Base-by-base conservation (phyloP, 2,113 vertebrate species). In the Capra hircus region DNA sequence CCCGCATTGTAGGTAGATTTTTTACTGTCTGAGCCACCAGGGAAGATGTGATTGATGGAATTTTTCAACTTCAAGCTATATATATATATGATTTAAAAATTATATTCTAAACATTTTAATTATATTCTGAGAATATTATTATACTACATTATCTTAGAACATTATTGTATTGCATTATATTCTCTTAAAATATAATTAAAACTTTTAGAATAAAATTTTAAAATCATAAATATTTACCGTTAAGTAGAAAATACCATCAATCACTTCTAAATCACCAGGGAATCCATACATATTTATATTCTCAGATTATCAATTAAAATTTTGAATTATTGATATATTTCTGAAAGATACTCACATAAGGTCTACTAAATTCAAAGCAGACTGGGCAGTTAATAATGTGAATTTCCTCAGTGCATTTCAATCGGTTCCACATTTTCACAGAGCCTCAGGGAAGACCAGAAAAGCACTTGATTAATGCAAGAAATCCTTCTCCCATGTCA, bases 271-370 rank as follows among this genome's bases (percentile, higher is more conserved):
- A 28, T 93, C 52, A 50, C 33, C 16, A 71, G 36, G 27, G 13
- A 93, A 13, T 45, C 28, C 10, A 82, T 57, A 40, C 3, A 23
- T 92, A 71, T 25, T 50, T 90, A 27, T 57, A 85, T 67, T 67
- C 96, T 62, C 36, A 92, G 62, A 62, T 84, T 93, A 15, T 89
- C 60, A 81, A 64, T 88, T 94, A 95, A 48, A 92, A 36, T 53
- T 90, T 92, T 93, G 14, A 97, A 96, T 90, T 86, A 89, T 81
- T 94, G 93, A 93, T 71, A 28, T 80, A 45, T 64, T 88, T 95
- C 48, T 91, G 28, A 94, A 94, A 86, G 7, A 84, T 84, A 90
- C 43, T 87, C 60, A 84, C 3, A 91, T 52, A 74, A 53, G 5
- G 78, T 88, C 84, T 92, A 52, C 81, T 90, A 25, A 36, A n/a